Base-by-base conservation (phyloP, 2,113 vertebrate genomes). In the Calypte anna region DNA sequence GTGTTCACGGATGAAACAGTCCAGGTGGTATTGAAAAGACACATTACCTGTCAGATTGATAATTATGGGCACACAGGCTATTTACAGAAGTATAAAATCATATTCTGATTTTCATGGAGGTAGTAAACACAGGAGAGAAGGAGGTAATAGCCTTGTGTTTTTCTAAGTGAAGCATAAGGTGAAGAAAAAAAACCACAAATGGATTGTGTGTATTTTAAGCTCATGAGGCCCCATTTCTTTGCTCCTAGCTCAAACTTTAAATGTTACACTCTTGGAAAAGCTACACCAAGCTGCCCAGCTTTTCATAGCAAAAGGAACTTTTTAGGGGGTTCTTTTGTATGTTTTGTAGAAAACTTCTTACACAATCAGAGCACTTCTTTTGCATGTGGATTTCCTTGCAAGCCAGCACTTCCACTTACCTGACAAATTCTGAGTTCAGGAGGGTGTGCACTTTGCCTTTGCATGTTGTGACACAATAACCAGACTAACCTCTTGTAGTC, bases 401-500 rank as follows among this genome's bases (percentile, higher is more conserved):
- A 91, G 33, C 53, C 53, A 81, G 82, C 72, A 33, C 73, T 95
- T 93, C 79, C 72, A 78, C 79, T 83, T 53, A 25, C 9, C 51
- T 90, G 86, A 68, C 66, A 61, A 38, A 86, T 76, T 53, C 73
- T 58, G 92, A 64, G 58, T 70, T 91, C 57, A 57, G 46, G 54
- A 69, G 20, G 1, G 0, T 57, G 44, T 66, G 63, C 43, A 4
- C 80, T 89, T 80, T 79, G 81, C 57, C 54, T 66, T 76, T 61
- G 55, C 1, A 0, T 86, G 57, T 90, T 91, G 70, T 68, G 78
- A 64, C 83, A 86, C 73, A 43, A 68, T 82, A 53, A 80, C 59
- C 46, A 33, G 82, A 46, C 85, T 61, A 81, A 95, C 63, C 57
- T 91, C 88, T 95, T 76, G 21, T 25, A 94, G 88, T 94, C 76